Conservation (phyloP, 2,888 invertebrate species). For the Athalia circularis region DNA sequence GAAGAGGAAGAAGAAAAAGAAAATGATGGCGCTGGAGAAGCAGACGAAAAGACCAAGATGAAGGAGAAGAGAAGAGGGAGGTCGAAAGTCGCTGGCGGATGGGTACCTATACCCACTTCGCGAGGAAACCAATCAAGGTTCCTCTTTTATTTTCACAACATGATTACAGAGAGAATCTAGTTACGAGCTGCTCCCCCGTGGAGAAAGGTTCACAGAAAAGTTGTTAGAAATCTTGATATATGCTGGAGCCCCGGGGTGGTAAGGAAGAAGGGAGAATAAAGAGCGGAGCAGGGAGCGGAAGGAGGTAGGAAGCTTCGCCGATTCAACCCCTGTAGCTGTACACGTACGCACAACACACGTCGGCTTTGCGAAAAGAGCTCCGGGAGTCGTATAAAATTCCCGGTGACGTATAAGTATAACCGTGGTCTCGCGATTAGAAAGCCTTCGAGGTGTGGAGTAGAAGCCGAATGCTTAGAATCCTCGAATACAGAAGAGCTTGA, state of each 20-base stretch:
- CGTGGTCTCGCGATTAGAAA: conserved; percentile 1
- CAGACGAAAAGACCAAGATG: neutral
- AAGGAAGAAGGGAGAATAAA: neutral
- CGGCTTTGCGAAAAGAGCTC: neutral
- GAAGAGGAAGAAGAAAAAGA: neutral
- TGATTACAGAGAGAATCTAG: conserved; percentile 42
- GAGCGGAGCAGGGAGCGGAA: conserved; percentile 2
- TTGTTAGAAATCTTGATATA: conserved; percentile 42
- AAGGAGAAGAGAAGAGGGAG: conserved; percentile 14
- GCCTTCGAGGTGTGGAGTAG: neutral
- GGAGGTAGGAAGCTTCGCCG: neutral
- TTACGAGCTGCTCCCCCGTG: conserved; percentile 41
- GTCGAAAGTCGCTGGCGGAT: conserved; percentile 25
- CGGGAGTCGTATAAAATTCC: neutral
- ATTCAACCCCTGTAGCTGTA: conserved; percentile 15
- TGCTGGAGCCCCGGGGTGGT: conserved; percentile 1
- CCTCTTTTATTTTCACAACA: conserved; percentile 42
- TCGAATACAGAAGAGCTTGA: no score
- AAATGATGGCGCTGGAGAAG: neutral
- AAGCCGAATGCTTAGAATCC: neutral
- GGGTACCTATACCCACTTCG: conserved; percentile 31
- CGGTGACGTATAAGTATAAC: neutral
- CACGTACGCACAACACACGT: conserved; percentile 30
- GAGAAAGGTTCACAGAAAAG: conserved; percentile 38
- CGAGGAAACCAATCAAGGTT: conserved; percentile 40